phyloP scores from a whole-genome alignment of 1,140 invertebrate genomes.

The Pomacea maculata region DNA sequence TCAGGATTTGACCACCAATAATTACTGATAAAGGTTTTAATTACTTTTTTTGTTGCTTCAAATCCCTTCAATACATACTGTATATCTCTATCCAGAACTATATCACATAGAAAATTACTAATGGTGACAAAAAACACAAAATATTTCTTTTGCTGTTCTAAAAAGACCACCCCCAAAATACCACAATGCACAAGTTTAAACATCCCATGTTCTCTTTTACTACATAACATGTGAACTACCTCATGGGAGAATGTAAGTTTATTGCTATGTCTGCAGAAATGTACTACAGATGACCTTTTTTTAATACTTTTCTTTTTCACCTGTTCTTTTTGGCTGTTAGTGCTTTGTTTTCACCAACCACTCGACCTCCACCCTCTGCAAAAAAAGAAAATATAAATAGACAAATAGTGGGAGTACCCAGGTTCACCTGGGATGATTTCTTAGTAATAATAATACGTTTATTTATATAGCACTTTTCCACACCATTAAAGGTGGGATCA shows the following conservation, averaged over 20 bases:
- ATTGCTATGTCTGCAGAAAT: too few species aligned
- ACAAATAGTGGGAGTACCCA: not conserved
- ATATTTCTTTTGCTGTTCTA: not conserved
- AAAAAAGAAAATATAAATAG: slow-evolving; percentile 27
- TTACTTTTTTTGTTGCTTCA: too few species aligned
- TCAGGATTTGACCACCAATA: not conserved
- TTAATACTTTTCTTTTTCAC: slow-evolving; percentile 27
- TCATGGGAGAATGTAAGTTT: slow-evolving; percentile 1
- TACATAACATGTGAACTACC: not conserved
- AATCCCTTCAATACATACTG: too few species aligned
- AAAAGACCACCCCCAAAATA: not conserved
- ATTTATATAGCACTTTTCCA: too few species aligned
- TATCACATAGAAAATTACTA: not conserved
- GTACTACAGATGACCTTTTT: too few species aligned
- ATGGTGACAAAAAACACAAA: not conserved
- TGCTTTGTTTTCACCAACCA: slow-evolving; percentile 88
- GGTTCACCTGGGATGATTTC: too few species aligned
- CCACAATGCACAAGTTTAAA: not conserved
- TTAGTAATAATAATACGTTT: too few species aligned
- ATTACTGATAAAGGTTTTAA: too few species aligned
- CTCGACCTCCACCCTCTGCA: slow-evolving; percentile 75
- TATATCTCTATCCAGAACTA: not conserved
- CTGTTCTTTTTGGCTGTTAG: slow-evolving; percentile 79
- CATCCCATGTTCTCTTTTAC: not conserved
- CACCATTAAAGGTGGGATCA: too few species aligned